Evolutionary conservation across 2,113 vertebrate genomes (phyloP).

Genomic region (Brienomyrus longianalis): DNA sequence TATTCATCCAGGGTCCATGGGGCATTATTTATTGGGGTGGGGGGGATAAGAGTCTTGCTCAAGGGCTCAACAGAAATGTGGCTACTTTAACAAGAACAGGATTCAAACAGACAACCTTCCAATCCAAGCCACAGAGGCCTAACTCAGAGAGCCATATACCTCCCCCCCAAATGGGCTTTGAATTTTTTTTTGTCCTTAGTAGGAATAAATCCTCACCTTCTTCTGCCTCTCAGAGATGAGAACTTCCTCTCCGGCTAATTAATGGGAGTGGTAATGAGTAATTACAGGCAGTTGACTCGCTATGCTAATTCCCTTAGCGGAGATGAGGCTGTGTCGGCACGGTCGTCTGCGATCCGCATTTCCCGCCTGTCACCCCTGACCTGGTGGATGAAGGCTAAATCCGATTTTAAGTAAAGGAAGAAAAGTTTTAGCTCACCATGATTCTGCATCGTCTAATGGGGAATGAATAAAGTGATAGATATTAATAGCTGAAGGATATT

Average conservation of each 20-base stretch:
- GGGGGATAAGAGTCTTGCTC: neutral
- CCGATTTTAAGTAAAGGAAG: neutral
- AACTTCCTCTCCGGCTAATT: constrained; percentile 10
- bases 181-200: neutral
- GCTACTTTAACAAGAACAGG: neutral
- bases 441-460: neutral
- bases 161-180: neutral
- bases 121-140: neutral
- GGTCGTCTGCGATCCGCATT: neutral
- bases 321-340: neutral
- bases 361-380: neutral
- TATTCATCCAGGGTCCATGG: neutral
- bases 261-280: constrained; percentile 14
- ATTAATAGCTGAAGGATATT: neutral
- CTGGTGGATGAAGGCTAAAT: constrained; percentile 4
- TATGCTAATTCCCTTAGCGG: neutral
- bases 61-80: neutral
- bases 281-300: constrained; percentile 8
- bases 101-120: neutral
- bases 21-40: neutral
- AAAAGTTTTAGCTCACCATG: neutral
- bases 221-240: neutral
- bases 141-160: neutral
- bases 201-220: neutral
- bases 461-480: neutral